phyloP scores from a whole-genome alignment of 2,113 vertebrate genomes.

The Ceyx melanurus region DNA sequence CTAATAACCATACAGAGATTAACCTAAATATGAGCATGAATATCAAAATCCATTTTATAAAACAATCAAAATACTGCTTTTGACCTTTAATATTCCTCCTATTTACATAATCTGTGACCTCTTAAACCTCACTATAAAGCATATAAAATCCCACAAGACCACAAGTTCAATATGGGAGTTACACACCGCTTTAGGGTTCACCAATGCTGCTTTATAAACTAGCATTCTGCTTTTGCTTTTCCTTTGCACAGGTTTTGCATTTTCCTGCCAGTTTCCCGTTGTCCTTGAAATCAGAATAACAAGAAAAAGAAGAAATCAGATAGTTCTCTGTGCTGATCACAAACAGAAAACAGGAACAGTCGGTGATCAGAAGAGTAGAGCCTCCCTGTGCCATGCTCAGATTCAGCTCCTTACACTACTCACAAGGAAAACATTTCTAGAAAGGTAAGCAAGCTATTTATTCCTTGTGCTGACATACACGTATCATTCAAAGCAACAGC shows the following conservation, averaged over 20 bases:
- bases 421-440: neutral
- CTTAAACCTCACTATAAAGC: neutral
- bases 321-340: neutral
- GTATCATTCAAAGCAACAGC: neutral
- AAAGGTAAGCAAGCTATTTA: neutral
- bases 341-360: neutral
- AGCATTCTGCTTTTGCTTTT: neutral
- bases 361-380: neutral
- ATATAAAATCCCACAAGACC: neutral
- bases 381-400: fast-evolving
- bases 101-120: neutral
- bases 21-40: neutral
- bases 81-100: neutral
- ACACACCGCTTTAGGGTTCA: neutral
- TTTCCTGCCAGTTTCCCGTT: neutral
- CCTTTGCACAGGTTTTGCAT: neutral
- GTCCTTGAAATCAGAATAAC: neutral
- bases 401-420: neutral
- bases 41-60: neutral
- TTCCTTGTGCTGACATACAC: neutral
- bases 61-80: neutral
- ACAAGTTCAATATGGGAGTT: neutral
- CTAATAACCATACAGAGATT: neutral
- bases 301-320: neutral
- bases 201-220: neutral